Percentiles rank a stretch among this genome's conserved stretches.
Evolutionary conservation across 1,140 invertebrate genomes (phyloP).

Genomic region (Lepidostoma basale): DNA sequence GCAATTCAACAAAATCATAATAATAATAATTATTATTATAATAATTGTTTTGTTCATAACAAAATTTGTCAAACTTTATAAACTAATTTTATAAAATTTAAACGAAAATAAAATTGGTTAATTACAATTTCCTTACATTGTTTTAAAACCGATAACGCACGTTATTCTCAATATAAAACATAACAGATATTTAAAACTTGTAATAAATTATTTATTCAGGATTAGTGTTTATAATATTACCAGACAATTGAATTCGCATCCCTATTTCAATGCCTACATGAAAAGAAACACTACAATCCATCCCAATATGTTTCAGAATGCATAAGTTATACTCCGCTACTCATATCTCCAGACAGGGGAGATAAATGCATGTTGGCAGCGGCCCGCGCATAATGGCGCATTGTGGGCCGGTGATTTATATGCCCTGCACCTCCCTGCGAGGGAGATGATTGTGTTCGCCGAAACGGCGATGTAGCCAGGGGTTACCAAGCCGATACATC

Average conservation of each 20-base stretch:
- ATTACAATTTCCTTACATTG: no score
- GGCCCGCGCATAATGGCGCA: slow-evolving; percentile 35
- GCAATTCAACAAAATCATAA: no score
- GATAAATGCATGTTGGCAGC: slow-evolving; percentile 21
- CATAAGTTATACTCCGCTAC: neutral
- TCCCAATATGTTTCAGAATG: neutral
- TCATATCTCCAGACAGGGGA: slow-evolving; percentile 10
- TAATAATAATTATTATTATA: no score
- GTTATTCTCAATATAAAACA: no score
- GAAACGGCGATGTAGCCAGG: slow-evolving; percentile 22
- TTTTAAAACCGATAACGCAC: no score
- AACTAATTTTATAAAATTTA: no score
- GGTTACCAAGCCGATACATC: slow-evolving; percentile 23
- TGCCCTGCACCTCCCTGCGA: slow-evolving; percentile 25
- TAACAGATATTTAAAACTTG: no score
- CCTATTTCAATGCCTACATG: neutral
- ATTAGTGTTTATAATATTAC: neutral
- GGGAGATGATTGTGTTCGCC: slow-evolving; percentile 25
- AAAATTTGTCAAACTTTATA: no score
- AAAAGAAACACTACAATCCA: neutral
- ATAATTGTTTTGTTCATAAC: no score
- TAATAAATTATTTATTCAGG: neutral
- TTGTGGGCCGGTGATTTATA: slow-evolving; percentile 39
- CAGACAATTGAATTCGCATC: neutral
- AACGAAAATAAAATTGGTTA: no score